Evolutionary conservation across 2,113 vertebrate species (phyloP).

Genomic region (Syngnathus floridae): DNA sequence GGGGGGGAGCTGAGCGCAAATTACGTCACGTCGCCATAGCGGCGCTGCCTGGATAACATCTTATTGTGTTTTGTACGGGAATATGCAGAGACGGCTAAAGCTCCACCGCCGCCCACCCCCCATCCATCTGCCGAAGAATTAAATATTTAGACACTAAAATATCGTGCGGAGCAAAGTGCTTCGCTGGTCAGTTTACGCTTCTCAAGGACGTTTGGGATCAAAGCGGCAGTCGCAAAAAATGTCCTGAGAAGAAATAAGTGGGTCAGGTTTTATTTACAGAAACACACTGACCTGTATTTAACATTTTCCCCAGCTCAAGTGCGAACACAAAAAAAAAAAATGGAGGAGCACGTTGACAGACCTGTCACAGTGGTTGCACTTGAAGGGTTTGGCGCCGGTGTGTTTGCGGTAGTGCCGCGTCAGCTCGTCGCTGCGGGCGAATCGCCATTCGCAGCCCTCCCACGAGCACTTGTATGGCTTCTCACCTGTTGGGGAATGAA

Average conservation of each 20-base stretch:
- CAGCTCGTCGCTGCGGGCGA: constrained; percentile 97
- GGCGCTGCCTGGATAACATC: background rate
- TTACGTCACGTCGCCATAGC: constrained; percentile 8
- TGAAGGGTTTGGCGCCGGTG: constrained; percentile 99
- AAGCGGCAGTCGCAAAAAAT: constrained; percentile 14
- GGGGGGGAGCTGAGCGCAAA: constrained; percentile 4
- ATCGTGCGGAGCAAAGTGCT: background rate
- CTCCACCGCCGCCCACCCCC: background rate
- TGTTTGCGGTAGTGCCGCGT: constrained; percentile 99
- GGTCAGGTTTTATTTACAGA: constrained; percentile 20
- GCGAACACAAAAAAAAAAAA: constrained; percentile 2
- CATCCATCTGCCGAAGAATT: background rate
- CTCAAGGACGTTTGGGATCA: constrained; percentile 27
- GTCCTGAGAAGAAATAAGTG: constrained; percentile 5
- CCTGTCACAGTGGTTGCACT: constrained; percentile 99
- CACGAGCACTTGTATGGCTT: constrained; percentile 99
- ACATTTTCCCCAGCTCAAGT: background rate
- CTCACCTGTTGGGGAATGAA: constrained; percentile 73
- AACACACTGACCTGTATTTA: constrained; percentile 21
- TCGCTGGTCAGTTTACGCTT: constrained; percentile 1
- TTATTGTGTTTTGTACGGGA: background rate
- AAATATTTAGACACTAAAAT: constrained; percentile 4
- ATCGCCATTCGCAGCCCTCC: constrained; percentile 99
- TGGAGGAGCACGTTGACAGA: constrained; percentile 59
- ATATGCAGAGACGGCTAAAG: background rate